Conservation (phyloP, 37 sponge, comb jelly and placozoan species). For the Agelas oroides region DNA sequence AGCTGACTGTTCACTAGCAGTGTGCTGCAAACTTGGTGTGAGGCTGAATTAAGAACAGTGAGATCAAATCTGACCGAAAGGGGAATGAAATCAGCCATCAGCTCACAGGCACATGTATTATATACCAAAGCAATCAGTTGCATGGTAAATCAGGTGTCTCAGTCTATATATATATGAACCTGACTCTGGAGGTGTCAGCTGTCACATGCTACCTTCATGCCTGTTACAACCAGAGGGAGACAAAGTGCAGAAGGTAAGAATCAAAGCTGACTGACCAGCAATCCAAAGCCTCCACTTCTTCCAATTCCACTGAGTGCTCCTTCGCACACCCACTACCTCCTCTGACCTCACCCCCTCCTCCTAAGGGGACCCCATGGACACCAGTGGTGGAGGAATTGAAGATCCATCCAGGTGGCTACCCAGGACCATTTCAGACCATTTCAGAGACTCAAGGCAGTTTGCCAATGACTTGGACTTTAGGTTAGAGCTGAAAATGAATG, state of each 20-base stretch:
- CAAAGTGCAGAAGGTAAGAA: conserved; percentile 79
- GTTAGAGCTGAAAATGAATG: conserved; percentile 8
- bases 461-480: conserved; percentile 86
- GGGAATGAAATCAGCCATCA: too few relatives aligned
- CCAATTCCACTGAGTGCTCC: not conserved
- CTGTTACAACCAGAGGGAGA: conserved; percentile 83
- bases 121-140: too few relatives aligned
- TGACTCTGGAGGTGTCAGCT: conserved; percentile 61
- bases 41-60: too few relatives aligned
- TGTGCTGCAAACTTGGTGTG: too few relatives aligned
- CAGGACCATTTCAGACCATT: conserved; percentile 89
- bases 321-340: not conserved
- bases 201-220: conserved; percentile 96
- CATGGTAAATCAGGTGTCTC: too few relatives aligned
- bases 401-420: conserved; percentile 37
- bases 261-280: conserved; percentile 51
- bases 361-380: conserved; percentile 23
- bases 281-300: conserved; percentile 46
- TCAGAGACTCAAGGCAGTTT: conserved; percentile 86
- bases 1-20: too few relatives aligned
- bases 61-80: too few relatives aligned
- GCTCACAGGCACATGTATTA: too few relatives aligned
- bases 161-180: too few relatives aligned
- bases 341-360: not conserved
- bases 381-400: not conserved